Percentiles rank a stretch among this genome's conserved stretches.
These are phyloP conservation scores for Ligdia adustata DNA, from an alignment of 2,888 invertebrate genomes.

Conservation along the genomic window DNA sequence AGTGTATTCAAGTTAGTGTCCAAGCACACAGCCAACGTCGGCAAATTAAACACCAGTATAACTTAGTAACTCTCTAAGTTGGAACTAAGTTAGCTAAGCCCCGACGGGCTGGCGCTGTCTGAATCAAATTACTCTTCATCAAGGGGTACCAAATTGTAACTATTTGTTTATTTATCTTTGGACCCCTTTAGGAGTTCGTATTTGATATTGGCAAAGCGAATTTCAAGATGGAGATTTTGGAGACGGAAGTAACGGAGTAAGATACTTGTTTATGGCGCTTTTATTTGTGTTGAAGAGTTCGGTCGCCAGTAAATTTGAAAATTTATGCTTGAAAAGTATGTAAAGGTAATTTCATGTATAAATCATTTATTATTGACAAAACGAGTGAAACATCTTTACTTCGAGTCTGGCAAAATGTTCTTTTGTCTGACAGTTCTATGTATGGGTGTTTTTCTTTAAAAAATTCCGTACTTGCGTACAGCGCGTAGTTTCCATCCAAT, in stretches of 20 bases:
- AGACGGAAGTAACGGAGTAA: not conserved
- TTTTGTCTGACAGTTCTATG: too few species aligned
- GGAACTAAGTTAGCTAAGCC: conserved; percentile 21
- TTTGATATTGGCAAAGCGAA: conserved; percentile 12
- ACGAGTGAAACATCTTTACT: too few species aligned
- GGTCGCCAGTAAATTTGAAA: too few species aligned
- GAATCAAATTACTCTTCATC: conserved; percentile 27
- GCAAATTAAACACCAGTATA: conserved; percentile 18
- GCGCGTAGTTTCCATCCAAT: too few species aligned
- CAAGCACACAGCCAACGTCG: conserved; percentile 5
- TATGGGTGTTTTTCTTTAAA: too few species aligned
- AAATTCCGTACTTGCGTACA: too few species aligned
- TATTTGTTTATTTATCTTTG: conserved; percentile 26
- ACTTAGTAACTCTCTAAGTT: conserved; percentile 25
- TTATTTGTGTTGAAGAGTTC: conserved; percentile 8
- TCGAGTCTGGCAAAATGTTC: too few species aligned
- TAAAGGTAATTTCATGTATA: too few species aligned
- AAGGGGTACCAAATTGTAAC: conserved; percentile 20
- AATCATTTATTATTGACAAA: too few species aligned
- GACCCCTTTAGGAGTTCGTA: conserved; percentile 7
- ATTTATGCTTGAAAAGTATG: too few species aligned
- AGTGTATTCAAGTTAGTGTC: conserved; percentile 10
- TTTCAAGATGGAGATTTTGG: conserved; percentile 6
- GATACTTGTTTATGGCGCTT: not conserved
- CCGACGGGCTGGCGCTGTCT: conserved; percentile 14